Conservation (phyloP, 2,113 vertebrate genomes). For the Triplophysa dalaica region DNA sequence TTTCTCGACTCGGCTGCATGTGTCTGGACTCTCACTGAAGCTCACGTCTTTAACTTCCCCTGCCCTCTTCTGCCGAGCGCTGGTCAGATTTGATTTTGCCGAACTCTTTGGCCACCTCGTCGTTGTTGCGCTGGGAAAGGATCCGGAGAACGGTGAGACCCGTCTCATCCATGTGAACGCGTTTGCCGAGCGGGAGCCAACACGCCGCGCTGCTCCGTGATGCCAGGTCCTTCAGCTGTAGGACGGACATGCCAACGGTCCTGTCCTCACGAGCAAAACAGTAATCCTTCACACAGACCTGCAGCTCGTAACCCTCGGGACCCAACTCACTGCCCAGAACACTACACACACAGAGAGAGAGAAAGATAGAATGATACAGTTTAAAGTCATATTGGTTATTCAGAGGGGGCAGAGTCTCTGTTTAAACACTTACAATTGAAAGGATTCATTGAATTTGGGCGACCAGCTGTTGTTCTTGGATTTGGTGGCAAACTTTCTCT, state of each 20-base stretch:
- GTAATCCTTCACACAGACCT: constrained; percentile 98
- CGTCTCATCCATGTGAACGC: constrained; percentile 97
- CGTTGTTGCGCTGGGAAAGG: constrained; percentile 96
- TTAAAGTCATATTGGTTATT: background rate
- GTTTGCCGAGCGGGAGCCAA: constrained; percentile 89
- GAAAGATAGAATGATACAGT: background rate
- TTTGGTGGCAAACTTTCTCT: constrained; percentile 96
- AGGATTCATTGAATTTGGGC: constrained; percentile 90
- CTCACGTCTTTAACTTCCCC: constrained; percentile 68
- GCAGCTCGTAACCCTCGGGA: constrained; percentile 94
- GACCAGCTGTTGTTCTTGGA: constrained; percentile 99
- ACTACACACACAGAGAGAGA: constrained; percentile 62
- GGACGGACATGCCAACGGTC: constrained; percentile 86
- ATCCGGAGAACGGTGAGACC: constrained; percentile 95
- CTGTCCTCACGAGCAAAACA: constrained; percentile 96
- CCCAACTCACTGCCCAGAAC: constrained; percentile 85
- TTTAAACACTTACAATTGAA: constrained; percentile 86
- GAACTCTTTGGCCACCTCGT: constrained; percentile 96
- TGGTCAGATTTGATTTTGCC: constrained; percentile 98
- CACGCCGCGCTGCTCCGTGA: constrained; percentile 82
- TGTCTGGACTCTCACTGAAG: no score
- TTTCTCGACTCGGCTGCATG: background rate
- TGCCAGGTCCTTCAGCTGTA: constrained; percentile 89
- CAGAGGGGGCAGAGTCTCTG: no score
- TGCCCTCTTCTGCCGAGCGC: constrained; percentile 88